Conservation (phyloP, 1,140 invertebrate genomes). For the Calephelis virginiensis region DNA sequence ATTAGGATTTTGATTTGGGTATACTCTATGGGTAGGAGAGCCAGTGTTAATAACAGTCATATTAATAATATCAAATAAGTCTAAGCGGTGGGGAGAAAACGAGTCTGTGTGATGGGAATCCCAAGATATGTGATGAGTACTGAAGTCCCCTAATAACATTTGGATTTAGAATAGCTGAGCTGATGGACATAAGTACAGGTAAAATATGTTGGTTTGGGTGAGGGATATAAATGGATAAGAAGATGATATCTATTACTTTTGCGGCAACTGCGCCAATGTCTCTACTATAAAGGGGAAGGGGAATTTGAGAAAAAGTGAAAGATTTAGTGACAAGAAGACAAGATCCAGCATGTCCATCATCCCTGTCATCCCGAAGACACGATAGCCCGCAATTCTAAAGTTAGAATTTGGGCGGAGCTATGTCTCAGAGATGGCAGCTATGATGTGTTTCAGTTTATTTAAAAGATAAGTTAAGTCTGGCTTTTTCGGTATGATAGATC, state of each 20-base stretch:
- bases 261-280: conserved; percentile 13
- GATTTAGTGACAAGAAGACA: conserved; percentile 8
- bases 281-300: background rate
- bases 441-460: background rate
- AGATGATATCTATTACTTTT: conserved; percentile 3
- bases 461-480: background rate
- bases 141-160: conserved; percentile 26
- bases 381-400: conserved; percentile 3
- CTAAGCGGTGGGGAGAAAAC: conserved; percentile 11
- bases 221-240: conserved; percentile 18
- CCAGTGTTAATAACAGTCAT: no score
- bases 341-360: conserved; percentile 18
- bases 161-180: conserved; percentile 12
- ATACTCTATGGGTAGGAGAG: no score
- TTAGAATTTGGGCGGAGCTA: background rate
- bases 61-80: conserved; percentile 23
- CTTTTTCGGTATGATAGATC: background rate
- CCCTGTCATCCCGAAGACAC: conserved; percentile 19
- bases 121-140: conserved; percentile 25
- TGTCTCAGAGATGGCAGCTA: conserved; percentile 10
- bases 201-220: conserved; percentile 9
- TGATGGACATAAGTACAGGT: background rate
- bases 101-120: conserved; percentile 24
- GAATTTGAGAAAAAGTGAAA: conserved; percentile 6
- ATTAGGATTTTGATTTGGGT: no score